Evolutionary conservation across 1,140 invertebrate genomes (phyloP), one percentile per base, ranked within the genome.

Genomic region (Sesamia nonagrioides): DNA sequence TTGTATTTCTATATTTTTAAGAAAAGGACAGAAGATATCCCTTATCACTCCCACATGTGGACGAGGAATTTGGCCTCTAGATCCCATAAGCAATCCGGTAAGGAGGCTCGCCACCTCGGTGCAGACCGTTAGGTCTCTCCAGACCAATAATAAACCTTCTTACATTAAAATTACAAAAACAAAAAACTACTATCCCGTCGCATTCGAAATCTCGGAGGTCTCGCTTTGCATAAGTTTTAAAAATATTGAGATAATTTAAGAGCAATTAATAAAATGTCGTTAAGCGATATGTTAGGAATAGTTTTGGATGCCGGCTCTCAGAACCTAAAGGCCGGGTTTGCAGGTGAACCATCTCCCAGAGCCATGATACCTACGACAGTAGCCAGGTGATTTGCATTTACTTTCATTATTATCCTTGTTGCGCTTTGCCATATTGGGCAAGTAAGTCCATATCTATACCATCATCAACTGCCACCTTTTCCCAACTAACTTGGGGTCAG

Each of bases 281-380:
- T 40, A 1, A 68, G 72, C n/a, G 45, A 27, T 7, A 37, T 61
- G 6, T 52, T 66, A 21, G 61, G 61, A 42, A 35, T 81, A 5
- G 80, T 81, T 0, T 18, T 93, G 0, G 91, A 93, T 79, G 54
- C 82, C 27, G 92, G 91, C 0, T 89, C 90, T 0, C 78, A 86
- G 40, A 79, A 63, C 54, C 86, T 86, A 0, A 92, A 92, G 78
- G 90, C 87, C 13, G 92, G 92, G 0, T 93, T 93, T 78, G 84
- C 89, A 0, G 84, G 84, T 8, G 91, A 93, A 84, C 61, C 84
- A 0, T 89, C 84, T 21, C 92, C 92, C 0, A 85, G 90, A 76
- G 84, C 80, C 42, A 52, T 89, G 9, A 81, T 91, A 9, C 88
- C 88, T 8, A 85, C 88, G 18, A 60, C 76, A 11, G 86, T 92